A percentile compares a stretch with the other conserved stretches of the same genome.
phyloP scores from a whole-genome alignment of 2,888 invertebrate species.

The Pheosia gnoma region DNA sequence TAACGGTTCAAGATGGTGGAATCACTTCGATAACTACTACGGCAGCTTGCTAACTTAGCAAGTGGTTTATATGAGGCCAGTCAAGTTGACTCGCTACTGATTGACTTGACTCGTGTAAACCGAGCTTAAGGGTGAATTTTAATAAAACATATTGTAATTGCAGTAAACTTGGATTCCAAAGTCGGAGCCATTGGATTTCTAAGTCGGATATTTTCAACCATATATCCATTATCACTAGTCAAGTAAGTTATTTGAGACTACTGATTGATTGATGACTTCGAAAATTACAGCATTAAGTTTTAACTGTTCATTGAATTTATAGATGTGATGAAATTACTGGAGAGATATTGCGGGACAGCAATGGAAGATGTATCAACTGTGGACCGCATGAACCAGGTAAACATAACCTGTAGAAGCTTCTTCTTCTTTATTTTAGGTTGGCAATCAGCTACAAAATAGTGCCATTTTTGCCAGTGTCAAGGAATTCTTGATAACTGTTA shows the following conservation, averaged over 20 bases:
- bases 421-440: not conserved
- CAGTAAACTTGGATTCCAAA: slow-evolving; percentile 94
- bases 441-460: too few species aligned
- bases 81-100: too few species aligned
- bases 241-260: slow-evolving; percentile 57
- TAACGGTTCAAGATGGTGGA: too few species aligned
- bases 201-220: slow-evolving; percentile 84
- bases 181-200: slow-evolving; percentile 96
- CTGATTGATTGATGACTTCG: not conserved
- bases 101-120: too few species aligned
- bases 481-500: too few species aligned
- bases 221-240: slow-evolving; percentile 75
- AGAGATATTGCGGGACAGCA: slow-evolving; percentile 88
- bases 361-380: slow-evolving; percentile 91
- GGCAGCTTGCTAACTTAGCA: too few species aligned
- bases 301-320: slow-evolving; percentile 20
- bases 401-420: not conserved
- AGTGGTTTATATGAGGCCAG: too few species aligned
- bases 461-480: too few species aligned
- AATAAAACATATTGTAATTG: slow-evolving; percentile 49
- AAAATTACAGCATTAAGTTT: not conserved
- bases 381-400: slow-evolving; percentile 92
- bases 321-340: slow-evolving; percentile 90
- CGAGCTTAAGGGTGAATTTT: not conserved
- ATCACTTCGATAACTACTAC: too few species aligned